Conservation (phyloP, 2,113 vertebrate genomes). For the Cyphomyrus discorhynchus region DNA sequence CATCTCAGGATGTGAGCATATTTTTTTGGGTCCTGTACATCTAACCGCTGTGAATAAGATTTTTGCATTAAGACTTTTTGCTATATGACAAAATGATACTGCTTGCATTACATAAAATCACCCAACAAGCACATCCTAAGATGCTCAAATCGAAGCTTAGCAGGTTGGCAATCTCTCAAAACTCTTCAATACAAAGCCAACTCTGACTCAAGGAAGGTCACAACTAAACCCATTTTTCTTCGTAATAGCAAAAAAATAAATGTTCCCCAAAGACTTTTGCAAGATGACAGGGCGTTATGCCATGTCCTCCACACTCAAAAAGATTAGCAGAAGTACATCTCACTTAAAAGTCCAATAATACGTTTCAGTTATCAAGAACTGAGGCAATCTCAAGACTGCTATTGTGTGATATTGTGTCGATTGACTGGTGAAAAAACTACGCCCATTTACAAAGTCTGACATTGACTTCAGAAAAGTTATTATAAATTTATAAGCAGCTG, state of each 20-base stretch:
- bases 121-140: neutral
- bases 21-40: neutral
- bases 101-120: neutral
- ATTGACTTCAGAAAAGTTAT: neutral
- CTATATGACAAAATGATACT: neutral
- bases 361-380: slow-evolving; percentile 1
- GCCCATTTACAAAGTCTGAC: neutral
- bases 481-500: neutral
- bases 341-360: neutral
- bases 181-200: neutral
- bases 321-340: slow-evolving; percentile 8
- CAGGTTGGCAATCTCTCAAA: neutral
- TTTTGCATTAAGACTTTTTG: neutral
- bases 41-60: neutral
- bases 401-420: neutral
- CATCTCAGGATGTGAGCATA: neutral
- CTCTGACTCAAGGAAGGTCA: neutral
- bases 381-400: neutral
- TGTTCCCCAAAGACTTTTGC: neutral
- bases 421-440: neutral
- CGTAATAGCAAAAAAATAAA: neutral
- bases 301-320: neutral
- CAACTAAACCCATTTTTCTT: neutral
- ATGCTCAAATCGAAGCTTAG: neutral
- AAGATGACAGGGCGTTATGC: neutral